Percentiles rank a stretch among this genome's conserved stretches.
Conservation (phyloP, 2,113 vertebrate species). For the Prinia subflava region DNA sequence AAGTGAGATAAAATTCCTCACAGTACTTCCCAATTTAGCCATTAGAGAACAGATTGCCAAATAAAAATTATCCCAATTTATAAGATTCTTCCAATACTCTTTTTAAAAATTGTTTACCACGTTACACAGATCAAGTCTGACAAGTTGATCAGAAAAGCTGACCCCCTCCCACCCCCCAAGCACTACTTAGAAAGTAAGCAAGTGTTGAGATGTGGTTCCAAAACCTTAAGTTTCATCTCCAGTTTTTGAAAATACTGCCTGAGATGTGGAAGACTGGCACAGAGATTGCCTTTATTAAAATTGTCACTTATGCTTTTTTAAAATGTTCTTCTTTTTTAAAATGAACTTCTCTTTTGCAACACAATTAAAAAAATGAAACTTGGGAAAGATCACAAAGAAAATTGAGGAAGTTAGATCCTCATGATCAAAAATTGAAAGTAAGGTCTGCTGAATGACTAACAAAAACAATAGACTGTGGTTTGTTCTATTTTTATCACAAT, state of each 20-base stretch:
- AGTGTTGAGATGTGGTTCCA: background rate
- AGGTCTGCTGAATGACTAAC: background rate
- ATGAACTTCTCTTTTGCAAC: background rate
- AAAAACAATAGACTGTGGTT: background rate
- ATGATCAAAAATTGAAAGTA: background rate
- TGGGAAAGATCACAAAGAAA: background rate
- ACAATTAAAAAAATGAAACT: background rate
- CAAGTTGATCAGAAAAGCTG: background rate
- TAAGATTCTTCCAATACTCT: background rate
- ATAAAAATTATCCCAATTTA: background rate
- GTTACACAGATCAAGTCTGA: background rate
- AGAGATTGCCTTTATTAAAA: background rate
- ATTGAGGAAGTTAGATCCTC: background rate
- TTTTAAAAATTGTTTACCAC: background rate
- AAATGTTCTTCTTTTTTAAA: background rate
- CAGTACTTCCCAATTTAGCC: background rate
- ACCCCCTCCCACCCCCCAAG: too few species aligned
- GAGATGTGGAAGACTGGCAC: background rate
- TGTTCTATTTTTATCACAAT: background rate
- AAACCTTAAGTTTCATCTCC: background rate
- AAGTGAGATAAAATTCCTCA: background rate
- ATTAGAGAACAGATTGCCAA: fast-evolving
- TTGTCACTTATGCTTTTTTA: background rate
- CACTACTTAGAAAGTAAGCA: background rate
- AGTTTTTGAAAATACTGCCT: background rate